Conservation (phyloP, 2,888 invertebrate species). For the Oligia strigilis region DNA sequence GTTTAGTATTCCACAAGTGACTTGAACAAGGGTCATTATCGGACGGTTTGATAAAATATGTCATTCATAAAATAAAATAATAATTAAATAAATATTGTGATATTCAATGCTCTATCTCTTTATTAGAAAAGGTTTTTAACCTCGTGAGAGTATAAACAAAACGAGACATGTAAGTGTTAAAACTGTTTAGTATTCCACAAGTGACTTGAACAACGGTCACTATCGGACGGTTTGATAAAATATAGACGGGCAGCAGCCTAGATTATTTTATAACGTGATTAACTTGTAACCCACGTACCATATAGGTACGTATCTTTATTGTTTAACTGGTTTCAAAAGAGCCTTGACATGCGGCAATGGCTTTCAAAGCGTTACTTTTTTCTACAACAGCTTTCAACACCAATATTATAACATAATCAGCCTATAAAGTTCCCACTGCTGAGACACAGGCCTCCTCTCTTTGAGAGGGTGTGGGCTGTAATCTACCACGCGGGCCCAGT, state of each 20-base stretch:
- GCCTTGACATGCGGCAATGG: not conserved
- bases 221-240: constrained; percentile 9
- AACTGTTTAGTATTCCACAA: constrained; percentile 19
- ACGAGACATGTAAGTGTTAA: not conserved
- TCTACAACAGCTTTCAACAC: not conserved
- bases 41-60: constrained; percentile 7
- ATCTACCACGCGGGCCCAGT: too few relatives aligned
- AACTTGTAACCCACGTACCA: constrained; percentile 3
- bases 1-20: constrained; percentile 15
- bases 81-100: too few relatives aligned
- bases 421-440: too few relatives aligned
- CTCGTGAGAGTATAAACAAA: not conserved
- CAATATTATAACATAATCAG: too few relatives aligned
- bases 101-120: not conserved
- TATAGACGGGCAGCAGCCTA: not conserved
- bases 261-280: constrained; percentile 9
- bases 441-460: too few relatives aligned
- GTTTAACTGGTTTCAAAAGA: not conserved
- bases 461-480: too few relatives aligned
- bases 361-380: not conserved
- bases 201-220: constrained; percentile 13
- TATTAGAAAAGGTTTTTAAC: not conserved
- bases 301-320: not conserved
- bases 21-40: constrained; percentile 17
- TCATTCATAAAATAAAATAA: too few relatives aligned